Evolutionary conservation across 2,888 invertebrate species (phyloP), one percentile per base, ranked within the genome.

Genomic region (Troides helena): DNA sequence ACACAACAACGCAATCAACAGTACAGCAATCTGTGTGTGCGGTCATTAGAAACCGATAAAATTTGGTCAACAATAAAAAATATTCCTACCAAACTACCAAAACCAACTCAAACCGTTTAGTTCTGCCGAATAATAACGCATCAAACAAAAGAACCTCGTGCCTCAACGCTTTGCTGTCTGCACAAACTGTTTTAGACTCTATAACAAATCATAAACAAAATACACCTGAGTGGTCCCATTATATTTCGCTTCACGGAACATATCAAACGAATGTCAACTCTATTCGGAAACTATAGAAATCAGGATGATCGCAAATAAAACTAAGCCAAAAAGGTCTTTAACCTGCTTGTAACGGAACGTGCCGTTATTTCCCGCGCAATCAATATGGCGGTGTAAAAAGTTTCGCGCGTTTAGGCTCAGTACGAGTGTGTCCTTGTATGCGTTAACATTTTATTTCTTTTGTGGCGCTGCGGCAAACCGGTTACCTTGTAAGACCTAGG

Each of bases 361-460:
- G 79, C 85, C 84, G 85, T 85, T 85, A 85, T 71, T 80, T 81
- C 77, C 76, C 80, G 81, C 82, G 80, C 80, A 81, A 81, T 80
- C 81, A 82, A 79, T 81, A 83, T 82, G 84, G 84, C 80, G 67
- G 74, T 23, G 46, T 66, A 67, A 72, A 72, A 75, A 75, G 73
- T 76, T 77, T 74, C 70, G 77, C 77, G 76, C 74, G 77, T 60
- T 53, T 59, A 70, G 57, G 46, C 63, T 63, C 53, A 30, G 59
- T 62, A 72, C 71, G 64, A 74, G 72, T 72, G 74, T 74, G 77
- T 79, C 77, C 77, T 72, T 75, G 73, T 46, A 10, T 4, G 2
- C 30, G 30, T 30, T 30, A 3, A 30, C 30, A 30, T 30, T 30
- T 30, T 3, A 30, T 30, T 30, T 30, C 30, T 5, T 21, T 2